Evolutionary conservation across 1,140 invertebrate species (phyloP).

Genomic region (Bombus breviceps): DNA sequence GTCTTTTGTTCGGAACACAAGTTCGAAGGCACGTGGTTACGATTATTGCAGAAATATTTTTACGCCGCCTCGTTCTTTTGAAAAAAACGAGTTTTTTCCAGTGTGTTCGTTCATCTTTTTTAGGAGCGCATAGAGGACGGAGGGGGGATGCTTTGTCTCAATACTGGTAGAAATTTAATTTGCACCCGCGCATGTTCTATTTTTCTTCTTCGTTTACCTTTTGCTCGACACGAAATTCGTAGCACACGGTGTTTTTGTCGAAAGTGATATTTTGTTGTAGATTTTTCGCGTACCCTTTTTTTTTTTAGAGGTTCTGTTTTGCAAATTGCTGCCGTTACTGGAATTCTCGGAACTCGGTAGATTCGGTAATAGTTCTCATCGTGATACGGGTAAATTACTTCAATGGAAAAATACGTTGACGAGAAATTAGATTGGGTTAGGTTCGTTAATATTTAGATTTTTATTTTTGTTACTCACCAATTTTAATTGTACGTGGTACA

Average conservation of each 20-base stretch:
- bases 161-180: constrained; percentile 12
- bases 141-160: neutral
- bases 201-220: constrained; percentile 3
- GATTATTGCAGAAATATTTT: constrained; percentile 10
- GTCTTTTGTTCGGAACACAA: neutral
- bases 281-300: neutral
- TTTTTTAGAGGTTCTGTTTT: neutral
- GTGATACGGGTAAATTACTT: neutral
- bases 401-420: neutral
- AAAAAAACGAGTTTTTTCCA: neutral
- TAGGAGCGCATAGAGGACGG: neutral
- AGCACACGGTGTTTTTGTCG: neutral
- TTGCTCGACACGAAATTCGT: neutral
- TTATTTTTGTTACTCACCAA: constrained; percentile 16
- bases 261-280: neutral
- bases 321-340: neutral
- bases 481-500: constrained; percentile 13
- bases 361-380: neutral
- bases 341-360: neutral
- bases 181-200: neutral
- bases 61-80: neutral
- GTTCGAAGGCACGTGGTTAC: neutral
- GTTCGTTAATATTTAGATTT: neutral
- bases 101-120: neutral
- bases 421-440: too few relatives aligned